Conservation (phyloP, 2,797 vertebrate species). For the Pygocentrus nattereri region DNA sequence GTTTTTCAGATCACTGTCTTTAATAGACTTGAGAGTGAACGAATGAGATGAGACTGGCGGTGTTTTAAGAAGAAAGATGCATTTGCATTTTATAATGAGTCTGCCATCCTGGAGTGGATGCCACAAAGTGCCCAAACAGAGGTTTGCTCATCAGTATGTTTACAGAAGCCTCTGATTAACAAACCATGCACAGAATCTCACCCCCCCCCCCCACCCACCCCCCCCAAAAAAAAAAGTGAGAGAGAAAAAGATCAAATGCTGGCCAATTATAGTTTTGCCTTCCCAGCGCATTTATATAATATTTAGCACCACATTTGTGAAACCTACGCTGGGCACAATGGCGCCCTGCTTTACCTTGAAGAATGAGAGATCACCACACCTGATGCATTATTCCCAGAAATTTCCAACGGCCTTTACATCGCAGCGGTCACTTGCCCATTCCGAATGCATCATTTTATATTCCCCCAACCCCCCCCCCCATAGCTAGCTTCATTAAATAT, state of each 20-base stretch:
- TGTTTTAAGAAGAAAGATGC: constrained; percentile 63
- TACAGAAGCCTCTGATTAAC: constrained; percentile 55
- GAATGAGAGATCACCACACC: constrained; percentile 26
- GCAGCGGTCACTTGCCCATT: constrained; percentile 51
- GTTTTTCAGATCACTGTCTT: constrained; percentile 60
- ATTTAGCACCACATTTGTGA: constrained; percentile 40
- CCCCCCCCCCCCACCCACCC: too few relatives aligned
- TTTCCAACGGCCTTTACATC: constrained; percentile 39
- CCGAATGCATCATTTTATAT: constrained; percentile 38
- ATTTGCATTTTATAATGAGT: constrained; percentile 71
- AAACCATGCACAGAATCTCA: constrained; percentile 37
- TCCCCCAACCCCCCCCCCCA: neutral
- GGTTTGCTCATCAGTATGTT: constrained; percentile 52
- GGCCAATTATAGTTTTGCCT: constrained; percentile 52
- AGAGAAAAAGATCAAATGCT: constrained; percentile 40
- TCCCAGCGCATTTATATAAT: constrained; percentile 45
- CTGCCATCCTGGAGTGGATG: constrained; percentile 55
- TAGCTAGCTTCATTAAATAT: constrained; percentile 54
- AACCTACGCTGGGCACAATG: constrained; percentile 16
- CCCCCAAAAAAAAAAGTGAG: neutral
- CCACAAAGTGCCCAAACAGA: constrained; percentile 58
- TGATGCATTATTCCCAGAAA: constrained; percentile 54
- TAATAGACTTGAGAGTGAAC: constrained; percentile 62
- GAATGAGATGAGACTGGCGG: constrained; percentile 48
- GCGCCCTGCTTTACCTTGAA: constrained; percentile 42